Conservation (phyloP, 2,113 vertebrate species). For the Ramphastos sulfuratus region DNA sequence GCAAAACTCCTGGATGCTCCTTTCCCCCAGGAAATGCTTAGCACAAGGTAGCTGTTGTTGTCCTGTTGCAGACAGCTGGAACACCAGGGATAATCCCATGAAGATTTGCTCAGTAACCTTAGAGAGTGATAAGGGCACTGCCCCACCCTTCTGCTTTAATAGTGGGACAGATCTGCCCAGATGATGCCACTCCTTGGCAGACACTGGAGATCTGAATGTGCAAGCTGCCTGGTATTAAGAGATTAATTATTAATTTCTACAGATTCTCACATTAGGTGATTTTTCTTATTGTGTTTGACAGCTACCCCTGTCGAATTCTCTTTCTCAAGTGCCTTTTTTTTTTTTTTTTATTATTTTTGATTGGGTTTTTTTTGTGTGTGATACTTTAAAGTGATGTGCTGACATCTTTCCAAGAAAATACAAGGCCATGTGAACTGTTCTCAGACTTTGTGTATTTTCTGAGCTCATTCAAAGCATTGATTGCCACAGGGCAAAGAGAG, state of each 20-base stretch:
- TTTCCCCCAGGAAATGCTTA: not conserved
- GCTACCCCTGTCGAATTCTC: not conserved
- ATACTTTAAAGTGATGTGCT: not conserved
- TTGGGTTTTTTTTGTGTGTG: not conserved
- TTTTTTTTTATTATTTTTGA: too few relatives aligned
- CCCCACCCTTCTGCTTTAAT: not conserved
- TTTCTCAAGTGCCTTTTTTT: not conserved
- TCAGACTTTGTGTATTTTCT: not conserved
- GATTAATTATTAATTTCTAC: constrained; percentile 46
- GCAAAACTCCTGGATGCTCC: not conserved
- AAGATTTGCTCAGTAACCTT: not conserved
- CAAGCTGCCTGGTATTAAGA: not conserved
- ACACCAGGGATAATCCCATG: not conserved
- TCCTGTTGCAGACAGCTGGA: not conserved
- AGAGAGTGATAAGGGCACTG: not conserved
- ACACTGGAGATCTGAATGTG: not conserved
- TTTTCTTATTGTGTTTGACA: not conserved
- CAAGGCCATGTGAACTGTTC: not conserved
- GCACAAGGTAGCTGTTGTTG: rapidly evolving
- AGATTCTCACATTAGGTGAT: not conserved
- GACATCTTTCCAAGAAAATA: not conserved
- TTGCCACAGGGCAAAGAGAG: not conserved
- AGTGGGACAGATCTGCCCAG: not conserved
- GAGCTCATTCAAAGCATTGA: not conserved
- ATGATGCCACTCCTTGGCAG: constrained; percentile 32